These are phyloP conservation scores for Tenualosa ilisha DNA, from an alignment of 2,797 vertebrate species.

Conservation along the genomic window DNA sequence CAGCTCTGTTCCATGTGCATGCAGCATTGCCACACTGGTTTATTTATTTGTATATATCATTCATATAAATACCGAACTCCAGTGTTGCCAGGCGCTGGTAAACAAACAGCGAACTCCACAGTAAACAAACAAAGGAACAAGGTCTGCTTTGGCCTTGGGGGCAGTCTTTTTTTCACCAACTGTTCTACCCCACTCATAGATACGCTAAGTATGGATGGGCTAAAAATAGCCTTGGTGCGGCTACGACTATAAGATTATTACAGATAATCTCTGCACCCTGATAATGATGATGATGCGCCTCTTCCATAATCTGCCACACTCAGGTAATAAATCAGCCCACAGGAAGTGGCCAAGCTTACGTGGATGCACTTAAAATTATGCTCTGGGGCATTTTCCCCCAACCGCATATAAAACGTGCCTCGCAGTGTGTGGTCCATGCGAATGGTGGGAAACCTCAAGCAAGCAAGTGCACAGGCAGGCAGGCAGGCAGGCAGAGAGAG, in stretches of 20 bases:
- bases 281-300: slow-evolving; percentile 1
- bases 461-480: neutral
- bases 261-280: neutral
- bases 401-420: neutral
- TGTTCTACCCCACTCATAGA: neutral
- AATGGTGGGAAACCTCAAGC: neutral
- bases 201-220: neutral
- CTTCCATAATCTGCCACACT: slow-evolving; percentile 13
- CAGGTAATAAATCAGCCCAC: slow-evolving; percentile 17
- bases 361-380: neutral
- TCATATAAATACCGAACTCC: neutral
- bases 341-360: neutral
- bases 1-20: neutral
- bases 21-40: neutral
- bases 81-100: neutral
- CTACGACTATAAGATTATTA: neutral
- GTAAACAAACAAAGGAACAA: neutral
- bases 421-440: neutral
- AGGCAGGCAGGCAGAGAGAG: neutral
- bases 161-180: neutral
- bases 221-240: neutral
- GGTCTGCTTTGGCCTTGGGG: neutral
- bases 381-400: neutral
- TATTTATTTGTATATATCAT: neutral
- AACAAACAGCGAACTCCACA: neutral